These are phyloP conservation scores for Antechinus stuartii DNA, from an alignment of 2,113 vertebrate species.

Conservation along the genomic window DNA sequence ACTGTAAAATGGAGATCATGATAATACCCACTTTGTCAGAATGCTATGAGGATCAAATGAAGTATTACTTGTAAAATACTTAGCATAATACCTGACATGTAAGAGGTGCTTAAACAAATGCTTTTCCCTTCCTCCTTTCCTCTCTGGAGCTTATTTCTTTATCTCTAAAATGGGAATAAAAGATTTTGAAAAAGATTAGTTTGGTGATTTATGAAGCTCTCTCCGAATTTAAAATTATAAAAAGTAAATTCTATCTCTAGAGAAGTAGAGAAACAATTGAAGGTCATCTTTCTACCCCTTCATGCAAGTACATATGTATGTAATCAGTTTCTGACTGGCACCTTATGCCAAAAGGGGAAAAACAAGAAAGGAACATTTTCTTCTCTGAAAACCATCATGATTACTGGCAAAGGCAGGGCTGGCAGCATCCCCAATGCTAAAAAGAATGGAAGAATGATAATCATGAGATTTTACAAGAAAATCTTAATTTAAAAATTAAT, in stretches of 20 bases:
- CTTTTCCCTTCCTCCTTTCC: not conserved
- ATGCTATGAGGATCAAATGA: not conserved
- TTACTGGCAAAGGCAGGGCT: not conserved
- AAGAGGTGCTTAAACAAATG: not conserved
- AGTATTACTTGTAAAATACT: not conserved
- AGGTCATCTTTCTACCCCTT: not conserved
- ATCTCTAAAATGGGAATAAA: not conserved
- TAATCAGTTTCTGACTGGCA: not conserved
- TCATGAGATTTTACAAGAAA: not conserved
- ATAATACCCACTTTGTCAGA: no score
- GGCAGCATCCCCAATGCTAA: constrained; percentile 31
- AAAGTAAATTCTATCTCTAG: not conserved
- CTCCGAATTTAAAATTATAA: not conserved
- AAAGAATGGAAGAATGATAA: not conserved
- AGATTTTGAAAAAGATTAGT: not conserved
- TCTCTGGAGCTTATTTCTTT: not conserved
- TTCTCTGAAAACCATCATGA: not conserved
- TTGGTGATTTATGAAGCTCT: not conserved
- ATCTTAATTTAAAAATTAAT: not conserved
- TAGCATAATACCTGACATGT: not conserved
- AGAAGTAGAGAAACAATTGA: not conserved
- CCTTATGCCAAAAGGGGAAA: not conserved
- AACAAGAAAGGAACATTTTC: not conserved
- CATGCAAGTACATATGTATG: not conserved
- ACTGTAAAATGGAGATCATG: not conserved